Percentiles rank a stretch among this genome's conserved stretches.
Evolutionary conservation across 2,888 invertebrate genomes (phyloP).

Genomic region (Lasioglossum figueresi): DNA sequence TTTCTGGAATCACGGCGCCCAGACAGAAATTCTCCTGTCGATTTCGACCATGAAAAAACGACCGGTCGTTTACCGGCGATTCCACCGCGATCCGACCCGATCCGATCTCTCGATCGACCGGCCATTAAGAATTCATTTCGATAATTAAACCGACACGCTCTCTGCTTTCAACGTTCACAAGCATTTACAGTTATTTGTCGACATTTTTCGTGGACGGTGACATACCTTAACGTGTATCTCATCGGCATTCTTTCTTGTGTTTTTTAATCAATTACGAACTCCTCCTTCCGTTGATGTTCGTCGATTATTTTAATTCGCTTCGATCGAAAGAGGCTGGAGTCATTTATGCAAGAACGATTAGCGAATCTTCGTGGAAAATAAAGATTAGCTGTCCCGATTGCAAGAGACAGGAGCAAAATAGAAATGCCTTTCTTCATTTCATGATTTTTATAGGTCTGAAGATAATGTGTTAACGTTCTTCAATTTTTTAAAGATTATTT

Average conservation of each 20-base stretch:
- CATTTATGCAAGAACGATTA: neutral
- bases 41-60: constrained; percentile 35
- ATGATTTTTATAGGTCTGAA: no score
- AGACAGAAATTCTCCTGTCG: constrained; percentile 44
- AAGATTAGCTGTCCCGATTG: neutral
- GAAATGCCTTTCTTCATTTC: neutral
- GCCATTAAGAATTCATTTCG: neutral
- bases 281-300: neutral
- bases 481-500: no score
- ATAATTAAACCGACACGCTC: neutral
- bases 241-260: neutral
- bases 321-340: neutral
- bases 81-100: neutral
- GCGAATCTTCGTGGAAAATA: neutral
- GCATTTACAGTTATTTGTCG: neutral
- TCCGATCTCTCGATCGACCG: neutral
- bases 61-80: constrained; percentile 34
- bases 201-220: neutral
- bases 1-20: constrained; percentile 51
- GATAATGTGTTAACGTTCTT: no score
- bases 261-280: neutral
- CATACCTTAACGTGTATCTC: neutral
- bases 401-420: neutral
- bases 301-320: neutral
- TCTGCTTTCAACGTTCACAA: neutral